Conservation (phyloP, 2,113 vertebrate genomes). For the Sinocyclocheilus grahami region DNA sequence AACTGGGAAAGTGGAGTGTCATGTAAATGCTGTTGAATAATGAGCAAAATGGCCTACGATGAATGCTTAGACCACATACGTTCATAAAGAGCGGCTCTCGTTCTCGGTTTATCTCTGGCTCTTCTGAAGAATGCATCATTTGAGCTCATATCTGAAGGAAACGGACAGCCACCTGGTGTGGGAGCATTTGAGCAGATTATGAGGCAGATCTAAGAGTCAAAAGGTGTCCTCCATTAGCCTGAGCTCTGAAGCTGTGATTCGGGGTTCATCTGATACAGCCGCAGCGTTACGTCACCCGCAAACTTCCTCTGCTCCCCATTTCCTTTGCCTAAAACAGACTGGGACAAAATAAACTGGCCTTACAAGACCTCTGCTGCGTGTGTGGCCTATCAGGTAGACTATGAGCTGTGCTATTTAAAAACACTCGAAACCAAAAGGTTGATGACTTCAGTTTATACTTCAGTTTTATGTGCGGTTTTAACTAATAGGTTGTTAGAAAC, state of each 20-base stretch:
- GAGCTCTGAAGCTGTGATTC: neutral
- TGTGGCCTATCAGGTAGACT: conserved; percentile 21
- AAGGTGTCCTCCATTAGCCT: neutral
- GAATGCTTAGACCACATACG: neutral
- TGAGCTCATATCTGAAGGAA: conserved; percentile 10
- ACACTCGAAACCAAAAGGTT: neutral
- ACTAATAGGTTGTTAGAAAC: neutral
- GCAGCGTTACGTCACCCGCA: neutral
- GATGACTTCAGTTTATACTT: neutral
- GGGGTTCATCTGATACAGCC: neutral
- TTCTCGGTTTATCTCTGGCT: neutral
- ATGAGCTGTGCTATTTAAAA: conserved; percentile 3
- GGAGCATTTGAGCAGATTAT: conserved; percentile 1
- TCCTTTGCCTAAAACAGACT: conserved; percentile 16
- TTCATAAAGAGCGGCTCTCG: neutral
- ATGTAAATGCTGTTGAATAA: neutral
- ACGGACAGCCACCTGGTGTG: neutral
- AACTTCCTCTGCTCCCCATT: neutral
- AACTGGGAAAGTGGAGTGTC: too few relatives aligned
- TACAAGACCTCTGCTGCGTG: neutral
- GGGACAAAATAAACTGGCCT: neutral
- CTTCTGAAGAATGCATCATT: neutral
- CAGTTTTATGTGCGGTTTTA: too few relatives aligned
- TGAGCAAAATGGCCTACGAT: neutral
- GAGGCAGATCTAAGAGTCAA: neutral